A percentile compares a stretch with the other conserved stretches of the same genome.
Conservation (phyloP, 1,140 invertebrate genomes). For the Oncopeltus fasciatus region DNA sequence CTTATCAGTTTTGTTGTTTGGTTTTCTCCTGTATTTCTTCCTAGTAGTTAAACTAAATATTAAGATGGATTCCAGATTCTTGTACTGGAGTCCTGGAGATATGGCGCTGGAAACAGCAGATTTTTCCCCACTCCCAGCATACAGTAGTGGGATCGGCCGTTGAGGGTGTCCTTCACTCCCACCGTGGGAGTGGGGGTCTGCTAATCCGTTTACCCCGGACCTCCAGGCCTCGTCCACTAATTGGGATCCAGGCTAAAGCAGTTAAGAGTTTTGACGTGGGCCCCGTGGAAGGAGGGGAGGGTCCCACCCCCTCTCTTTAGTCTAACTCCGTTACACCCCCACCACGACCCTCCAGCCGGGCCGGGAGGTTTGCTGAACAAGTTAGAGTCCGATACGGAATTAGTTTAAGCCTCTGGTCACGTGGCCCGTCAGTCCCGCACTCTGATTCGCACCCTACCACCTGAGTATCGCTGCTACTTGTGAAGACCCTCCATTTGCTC, state of each 20-base stretch:
- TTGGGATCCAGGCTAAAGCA: not conserved
- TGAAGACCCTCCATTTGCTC: not conserved
- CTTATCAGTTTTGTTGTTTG: too few species aligned
- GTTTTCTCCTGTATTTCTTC: too few species aligned
- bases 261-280: constrained; percentile 9
- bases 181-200: not conserved
- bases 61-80: too few species aligned
- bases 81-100: too few species aligned
- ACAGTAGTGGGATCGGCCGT: too few species aligned
- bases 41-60: too few species aligned
- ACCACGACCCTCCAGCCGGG: too few species aligned
- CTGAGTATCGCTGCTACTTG: not conserved
- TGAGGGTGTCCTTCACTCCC: too few species aligned
- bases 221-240: not conserved
- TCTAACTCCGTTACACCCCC: not conserved
- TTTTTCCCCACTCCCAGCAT: too few species aligned
- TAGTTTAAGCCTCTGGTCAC: constrained; percentile 7
- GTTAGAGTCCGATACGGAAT: constrained; percentile 1
- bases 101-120: too few species aligned
- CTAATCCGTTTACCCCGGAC: not conserved
- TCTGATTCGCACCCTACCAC: not conserved
- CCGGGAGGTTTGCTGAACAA: not conserved
- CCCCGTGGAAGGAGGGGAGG: not conserved
- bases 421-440: not conserved
- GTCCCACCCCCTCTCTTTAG: constrained; percentile 1